phyloP scores from a whole-genome alignment of 2,113 vertebrate genomes.

The Dromaius novaehollandiae region DNA sequence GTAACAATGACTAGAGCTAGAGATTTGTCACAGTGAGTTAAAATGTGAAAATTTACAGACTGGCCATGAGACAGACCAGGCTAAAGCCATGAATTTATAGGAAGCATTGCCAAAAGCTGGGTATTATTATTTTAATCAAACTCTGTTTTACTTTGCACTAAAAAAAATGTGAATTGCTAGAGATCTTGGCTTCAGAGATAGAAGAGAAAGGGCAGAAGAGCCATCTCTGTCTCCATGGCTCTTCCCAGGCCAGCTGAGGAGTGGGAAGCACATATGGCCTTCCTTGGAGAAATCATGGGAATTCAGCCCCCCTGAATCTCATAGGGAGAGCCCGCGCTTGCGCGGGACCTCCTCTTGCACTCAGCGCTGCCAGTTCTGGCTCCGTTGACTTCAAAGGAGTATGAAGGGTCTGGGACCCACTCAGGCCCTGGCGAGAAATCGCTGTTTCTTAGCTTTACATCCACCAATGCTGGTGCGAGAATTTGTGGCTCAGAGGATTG shows the following conservation, averaged over 20 bases:
- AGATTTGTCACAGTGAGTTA: conserved; percentile 61
- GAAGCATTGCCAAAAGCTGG: conserved; percentile 60
- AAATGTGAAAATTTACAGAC: conserved; percentile 47
- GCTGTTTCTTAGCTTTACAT: not conserved
- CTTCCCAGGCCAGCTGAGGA: not conserved
- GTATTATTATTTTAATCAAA: conserved; percentile 61
- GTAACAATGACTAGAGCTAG: conserved; percentile 60
- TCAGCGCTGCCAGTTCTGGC: not conserved
- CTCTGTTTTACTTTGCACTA: conserved; percentile 12
- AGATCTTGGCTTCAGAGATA: not conserved
- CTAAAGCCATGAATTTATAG: conserved; percentile 62
- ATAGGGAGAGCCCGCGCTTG: not conserved
- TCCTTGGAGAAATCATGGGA: conserved; percentile 17
- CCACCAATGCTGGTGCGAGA: not conserved
- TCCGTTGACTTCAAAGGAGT: conserved; percentile 29
- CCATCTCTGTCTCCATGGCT: not conserved
- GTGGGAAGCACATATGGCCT: not conserved
- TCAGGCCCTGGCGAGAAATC: not conserved
- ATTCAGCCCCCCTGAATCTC: not conserved
- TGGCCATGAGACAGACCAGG: conserved; percentile 60
- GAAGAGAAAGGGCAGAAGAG: conserved; percentile 27
- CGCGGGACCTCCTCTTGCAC: not conserved
- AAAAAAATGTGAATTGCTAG: not conserved
- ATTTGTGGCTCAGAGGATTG: not conserved
- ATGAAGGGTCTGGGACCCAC: not conserved